Conservation (phyloP, 1,140 invertebrate genomes). For the Drosophila kepulauana region DNA sequence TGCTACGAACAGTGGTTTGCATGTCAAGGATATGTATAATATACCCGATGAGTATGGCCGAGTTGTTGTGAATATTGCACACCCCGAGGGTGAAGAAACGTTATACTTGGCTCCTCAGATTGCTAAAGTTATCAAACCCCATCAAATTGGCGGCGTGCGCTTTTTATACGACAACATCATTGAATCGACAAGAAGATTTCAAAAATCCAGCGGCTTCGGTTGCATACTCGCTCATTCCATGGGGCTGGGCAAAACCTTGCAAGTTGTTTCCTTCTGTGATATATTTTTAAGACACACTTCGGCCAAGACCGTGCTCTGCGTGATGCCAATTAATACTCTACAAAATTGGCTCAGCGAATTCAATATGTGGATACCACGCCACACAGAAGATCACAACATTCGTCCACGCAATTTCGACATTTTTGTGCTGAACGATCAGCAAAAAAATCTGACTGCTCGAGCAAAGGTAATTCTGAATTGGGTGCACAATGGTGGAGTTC, state of each 20-base stretch:
- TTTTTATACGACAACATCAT: conserved; percentile 99
- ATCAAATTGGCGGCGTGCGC: conserved; percentile 98
- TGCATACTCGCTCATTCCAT: conserved; percentile 99
- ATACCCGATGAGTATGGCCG: conserved; percentile 95
- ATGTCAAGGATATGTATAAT: conserved; percentile 97
- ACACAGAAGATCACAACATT: conserved; percentile 85
- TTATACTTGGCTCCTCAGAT: conserved; percentile 97
- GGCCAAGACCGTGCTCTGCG: conserved; percentile 96
- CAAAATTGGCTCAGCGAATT: conserved; percentile 99
- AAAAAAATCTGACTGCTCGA: conserved; percentile 95
- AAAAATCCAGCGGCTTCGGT: conserved; percentile 96
- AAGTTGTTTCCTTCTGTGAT: conserved; percentile 98
- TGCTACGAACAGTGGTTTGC: conserved; percentile 90
- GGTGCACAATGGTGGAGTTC: conserved; percentile 94
- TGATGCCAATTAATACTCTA: conserved; percentile 99
- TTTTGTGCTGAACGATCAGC: conserved; percentile 96
- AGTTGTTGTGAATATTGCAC: conserved; percentile 98
- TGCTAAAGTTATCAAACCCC: conserved; percentile 96
- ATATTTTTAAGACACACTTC: conserved; percentile 96
- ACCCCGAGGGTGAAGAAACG: conserved; percentile 96
- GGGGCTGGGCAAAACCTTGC: conserved; percentile 99
- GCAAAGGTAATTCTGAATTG: conserved; percentile 94
- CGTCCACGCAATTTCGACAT: conserved; percentile 93
- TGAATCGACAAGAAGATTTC: conserved; percentile 94
- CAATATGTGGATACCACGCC: conserved; percentile 96